Evolutionary conservation across 2,113 vertebrate species (phyloP).

Genomic region (Peromyscus maniculatus): DNA sequence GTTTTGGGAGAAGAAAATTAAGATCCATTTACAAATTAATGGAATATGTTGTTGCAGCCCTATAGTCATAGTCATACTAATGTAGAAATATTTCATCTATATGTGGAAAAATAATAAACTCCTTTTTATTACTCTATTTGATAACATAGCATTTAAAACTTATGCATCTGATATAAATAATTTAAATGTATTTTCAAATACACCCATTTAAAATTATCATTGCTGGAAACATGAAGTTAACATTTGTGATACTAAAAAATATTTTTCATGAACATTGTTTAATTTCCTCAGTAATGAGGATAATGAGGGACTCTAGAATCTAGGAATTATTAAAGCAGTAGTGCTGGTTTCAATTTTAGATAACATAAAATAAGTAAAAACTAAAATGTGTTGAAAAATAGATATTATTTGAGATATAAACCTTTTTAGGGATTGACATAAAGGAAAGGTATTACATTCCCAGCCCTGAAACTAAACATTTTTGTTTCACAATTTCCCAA

Average conservation of each 20-base stretch:
- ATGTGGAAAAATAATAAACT: not conserved
- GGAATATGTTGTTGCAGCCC: not conserved
- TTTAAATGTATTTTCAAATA: not conserved
- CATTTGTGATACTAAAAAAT: not conserved
- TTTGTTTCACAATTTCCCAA: constrained; percentile 24
- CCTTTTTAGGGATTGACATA: too few relatives aligned
- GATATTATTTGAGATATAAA: too few relatives aligned
- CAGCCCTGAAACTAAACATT: not conserved
- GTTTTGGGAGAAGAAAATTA: not conserved
- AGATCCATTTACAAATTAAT: not conserved
- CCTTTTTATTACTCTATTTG: not conserved
- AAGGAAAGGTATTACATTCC: not conserved
- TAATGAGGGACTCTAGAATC: not conserved
- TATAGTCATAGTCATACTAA: not conserved
- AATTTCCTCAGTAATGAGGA: not conserved
- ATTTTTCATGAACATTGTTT: not conserved
- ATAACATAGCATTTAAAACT: not conserved
- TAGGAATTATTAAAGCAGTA: not conserved
- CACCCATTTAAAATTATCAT: not conserved
- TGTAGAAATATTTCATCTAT: not conserved
- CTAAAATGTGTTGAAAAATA: too few relatives aligned
- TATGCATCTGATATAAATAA: not conserved
- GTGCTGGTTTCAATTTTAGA: not conserved
- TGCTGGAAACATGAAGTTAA: not conserved
- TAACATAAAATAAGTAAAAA: too few relatives aligned